phyloP scores from a whole-genome alignment of 2,797 vertebrate genomes.

The Cyclopterus lumpus region DNA sequence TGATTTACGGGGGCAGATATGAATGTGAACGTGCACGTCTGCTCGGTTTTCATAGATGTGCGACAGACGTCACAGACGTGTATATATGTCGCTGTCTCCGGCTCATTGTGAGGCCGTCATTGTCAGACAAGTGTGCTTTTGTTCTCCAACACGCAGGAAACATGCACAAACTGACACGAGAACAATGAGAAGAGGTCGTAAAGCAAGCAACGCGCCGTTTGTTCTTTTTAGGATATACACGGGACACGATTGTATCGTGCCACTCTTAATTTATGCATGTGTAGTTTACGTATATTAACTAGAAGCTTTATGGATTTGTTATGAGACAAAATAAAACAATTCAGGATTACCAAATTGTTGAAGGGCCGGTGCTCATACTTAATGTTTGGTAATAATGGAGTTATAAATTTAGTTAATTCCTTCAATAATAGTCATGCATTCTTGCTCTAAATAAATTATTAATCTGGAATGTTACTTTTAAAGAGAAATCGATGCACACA shows the following conservation, averaged over 20 bases:
- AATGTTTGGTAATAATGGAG: neutral
- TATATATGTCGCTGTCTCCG: too few species aligned
- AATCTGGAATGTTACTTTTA: neutral
- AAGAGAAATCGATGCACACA: neutral
- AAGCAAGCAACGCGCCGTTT: neutral
- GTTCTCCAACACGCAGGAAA: neutral
- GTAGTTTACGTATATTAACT: neutral
- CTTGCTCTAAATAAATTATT: too few species aligned
- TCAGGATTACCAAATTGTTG: neutral
- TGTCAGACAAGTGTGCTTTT: constrained; percentile 28
- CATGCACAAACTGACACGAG: neutral
- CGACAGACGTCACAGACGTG: constrained; percentile 7
- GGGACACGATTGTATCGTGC: neutral
- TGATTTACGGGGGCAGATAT: neutral
- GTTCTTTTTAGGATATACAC: neutral
- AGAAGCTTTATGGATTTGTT: neutral
- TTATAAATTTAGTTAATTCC: too few species aligned
- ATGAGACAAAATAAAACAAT: neutral
- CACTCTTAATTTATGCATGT: neutral
- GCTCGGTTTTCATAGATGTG: constrained; percentile 32
- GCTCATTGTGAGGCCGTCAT: constrained; percentile 10
- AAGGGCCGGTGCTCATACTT: neutral
- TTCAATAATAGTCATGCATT: too few species aligned
- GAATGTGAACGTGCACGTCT: neutral
- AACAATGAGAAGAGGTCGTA: neutral